These are phyloP conservation scores for Amphipyra berbera DNA, from an alignment of 2,888 invertebrate species.

Conservation along the genomic window DNA sequence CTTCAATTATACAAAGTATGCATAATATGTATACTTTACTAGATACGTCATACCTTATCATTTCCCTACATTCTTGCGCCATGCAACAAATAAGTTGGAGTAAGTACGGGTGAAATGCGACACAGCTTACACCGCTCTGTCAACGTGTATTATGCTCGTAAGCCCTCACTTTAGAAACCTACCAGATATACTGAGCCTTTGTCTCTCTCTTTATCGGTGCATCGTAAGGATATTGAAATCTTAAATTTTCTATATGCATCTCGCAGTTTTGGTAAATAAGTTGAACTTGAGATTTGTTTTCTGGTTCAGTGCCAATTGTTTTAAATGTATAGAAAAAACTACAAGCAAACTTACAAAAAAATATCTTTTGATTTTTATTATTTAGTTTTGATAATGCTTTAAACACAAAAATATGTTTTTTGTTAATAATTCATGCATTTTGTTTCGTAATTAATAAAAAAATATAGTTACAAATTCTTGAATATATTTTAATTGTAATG, in stretches of 20 bases:
- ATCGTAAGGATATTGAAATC: constrained; percentile 14
- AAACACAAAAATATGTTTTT: too few species aligned
- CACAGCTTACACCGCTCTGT: constrained; percentile 66
- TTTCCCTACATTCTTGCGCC: constrained; percentile 19
- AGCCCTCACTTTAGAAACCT: constrained; percentile 66
- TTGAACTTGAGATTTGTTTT: not conserved
- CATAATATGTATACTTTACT: constrained; percentile 8
- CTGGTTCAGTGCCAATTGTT: too few species aligned
- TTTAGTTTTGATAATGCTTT: too few species aligned
- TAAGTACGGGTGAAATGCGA: constrained; percentile 59
- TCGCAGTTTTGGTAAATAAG: not conserved
- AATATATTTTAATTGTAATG: too few species aligned
- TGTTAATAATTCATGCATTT: too few species aligned
- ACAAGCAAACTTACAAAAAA: too few species aligned
- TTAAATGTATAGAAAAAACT: too few species aligned
- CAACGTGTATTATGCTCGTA: constrained; percentile 69
- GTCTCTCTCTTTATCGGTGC: constrained; percentile 56
- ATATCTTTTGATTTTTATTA: too few species aligned
- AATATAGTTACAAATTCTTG: too few species aligned
- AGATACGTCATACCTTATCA: not conserved
- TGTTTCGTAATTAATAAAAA: too few species aligned
- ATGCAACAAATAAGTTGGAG: constrained; percentile 63
- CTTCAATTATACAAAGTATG: too few species aligned
- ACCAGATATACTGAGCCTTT: constrained; percentile 53
- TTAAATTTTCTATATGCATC: constrained; percentile 11